Conservation (phyloP, 23 tunicate genomes). For the Trididemnum nubilum region DNA sequence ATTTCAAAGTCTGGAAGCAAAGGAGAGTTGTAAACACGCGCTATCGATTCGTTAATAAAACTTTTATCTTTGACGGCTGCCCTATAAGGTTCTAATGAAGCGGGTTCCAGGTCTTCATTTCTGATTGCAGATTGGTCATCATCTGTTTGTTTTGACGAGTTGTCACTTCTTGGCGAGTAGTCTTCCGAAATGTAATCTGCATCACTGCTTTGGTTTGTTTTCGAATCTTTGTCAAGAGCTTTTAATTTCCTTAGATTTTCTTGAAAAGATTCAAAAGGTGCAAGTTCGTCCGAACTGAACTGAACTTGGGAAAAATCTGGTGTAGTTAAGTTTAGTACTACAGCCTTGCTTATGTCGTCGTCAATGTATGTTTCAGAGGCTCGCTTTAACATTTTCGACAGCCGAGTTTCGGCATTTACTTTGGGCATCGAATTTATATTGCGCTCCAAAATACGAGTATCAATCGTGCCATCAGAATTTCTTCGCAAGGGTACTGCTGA, state of each 20-base stretch:
- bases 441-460: not conserved
- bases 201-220: not conserved
- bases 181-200: not conserved
- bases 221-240: constrained; percentile 2
- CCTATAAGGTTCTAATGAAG: not conserved
- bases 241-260: not conserved
- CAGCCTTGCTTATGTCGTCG: constrained; percentile 31
- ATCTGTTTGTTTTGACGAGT: not conserved
- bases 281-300: not conserved
- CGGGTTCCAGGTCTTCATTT: not conserved
- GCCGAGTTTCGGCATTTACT: constrained; percentile 8
- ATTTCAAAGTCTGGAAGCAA: not conserved
- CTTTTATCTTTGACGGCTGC: not conserved
- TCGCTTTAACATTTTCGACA: constrained; percentile 43
- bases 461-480: constrained; percentile 12
- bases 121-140: not conserved
- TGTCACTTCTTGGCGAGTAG: not conserved
- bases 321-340: constrained; percentile 40
- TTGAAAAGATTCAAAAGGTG: constrained; percentile 24
- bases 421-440: not conserved
- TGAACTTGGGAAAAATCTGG: constrained; percentile 23
- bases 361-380: constrained; percentile 52
- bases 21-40: not conserved
- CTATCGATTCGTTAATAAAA: constrained; percentile 13
- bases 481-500: too few species aligned